phyloP scores from a whole-genome alignment of 2,888 invertebrate species.

The Chrysopilus asiliformis region DNA sequence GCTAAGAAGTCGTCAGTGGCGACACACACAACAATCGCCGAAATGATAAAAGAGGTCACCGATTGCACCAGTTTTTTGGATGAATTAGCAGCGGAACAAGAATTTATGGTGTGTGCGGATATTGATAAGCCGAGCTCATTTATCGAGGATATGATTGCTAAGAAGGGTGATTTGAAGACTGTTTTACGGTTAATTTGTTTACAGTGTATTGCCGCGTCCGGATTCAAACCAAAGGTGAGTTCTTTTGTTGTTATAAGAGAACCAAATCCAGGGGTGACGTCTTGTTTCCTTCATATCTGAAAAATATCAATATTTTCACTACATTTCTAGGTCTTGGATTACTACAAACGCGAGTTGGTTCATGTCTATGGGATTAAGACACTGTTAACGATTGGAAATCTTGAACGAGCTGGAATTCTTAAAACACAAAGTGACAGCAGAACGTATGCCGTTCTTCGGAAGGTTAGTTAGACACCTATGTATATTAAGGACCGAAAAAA shows the following conservation, averaged over 20 bases:
- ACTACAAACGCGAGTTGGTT: constrained; percentile 58
- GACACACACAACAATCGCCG: constrained; percentile 83
- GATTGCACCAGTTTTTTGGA: constrained; percentile 66
- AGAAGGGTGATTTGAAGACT: constrained; percentile 65
- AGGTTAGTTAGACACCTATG: constrained; percentile 36
- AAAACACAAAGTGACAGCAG: constrained; percentile 57
- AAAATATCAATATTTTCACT: constrained; percentile 35
- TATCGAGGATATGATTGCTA: constrained; percentile 87
- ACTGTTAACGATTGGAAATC: constrained; percentile 65
- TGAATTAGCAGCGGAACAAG: constrained; percentile 73
- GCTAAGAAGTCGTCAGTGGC: constrained; percentile 77
- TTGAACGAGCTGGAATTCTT: constrained; percentile 77
- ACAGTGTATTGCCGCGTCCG: constrained; percentile 85
- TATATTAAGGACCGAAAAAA: neutral
- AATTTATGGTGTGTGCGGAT: constrained; percentile 81
- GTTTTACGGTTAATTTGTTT: constrained; percentile 82
- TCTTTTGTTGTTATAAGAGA: constrained; percentile 38
- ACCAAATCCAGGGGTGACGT: too few relatives aligned
- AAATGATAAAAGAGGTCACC: constrained; percentile 75
- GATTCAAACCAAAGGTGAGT: constrained; percentile 72
- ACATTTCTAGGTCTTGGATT: constrained; percentile 37
- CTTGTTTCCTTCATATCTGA: too few relatives aligned
- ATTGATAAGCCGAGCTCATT: constrained; percentile 77
- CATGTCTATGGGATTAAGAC: constrained; percentile 81
- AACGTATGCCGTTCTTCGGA: constrained; percentile 62